phyloP scores from a whole-genome alignment of 2,888 invertebrate genomes.

The Colostygia pectinataria region DNA sequence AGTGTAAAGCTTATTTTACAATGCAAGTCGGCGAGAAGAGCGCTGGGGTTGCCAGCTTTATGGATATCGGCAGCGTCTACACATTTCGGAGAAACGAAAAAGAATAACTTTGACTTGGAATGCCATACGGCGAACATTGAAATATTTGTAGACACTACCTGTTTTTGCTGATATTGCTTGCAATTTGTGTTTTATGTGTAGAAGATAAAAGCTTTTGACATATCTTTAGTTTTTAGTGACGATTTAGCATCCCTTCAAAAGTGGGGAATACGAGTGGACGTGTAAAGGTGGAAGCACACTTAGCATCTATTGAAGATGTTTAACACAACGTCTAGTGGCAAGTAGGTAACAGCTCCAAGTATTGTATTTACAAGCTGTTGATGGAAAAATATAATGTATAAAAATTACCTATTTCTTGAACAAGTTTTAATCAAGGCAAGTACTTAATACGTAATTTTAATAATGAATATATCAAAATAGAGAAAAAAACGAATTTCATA shows the following conservation, averaged over 20 bases:
- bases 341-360: no score
- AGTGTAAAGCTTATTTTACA: constrained; percentile 1
- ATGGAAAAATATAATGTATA: no score
- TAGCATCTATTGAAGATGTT: no score
- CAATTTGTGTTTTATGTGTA: constrained; percentile 17
- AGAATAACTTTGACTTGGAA: constrained; percentile 45
- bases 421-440: no score
- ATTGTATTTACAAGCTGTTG: no score
- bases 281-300: neutral
- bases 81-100: constrained; percentile 55
- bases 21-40: neutral
- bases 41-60: constrained; percentile 48
- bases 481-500: no score
- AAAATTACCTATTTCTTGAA: no score
- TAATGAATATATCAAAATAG: no score
- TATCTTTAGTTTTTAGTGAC: constrained; percentile 4
- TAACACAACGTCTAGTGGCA: no score
- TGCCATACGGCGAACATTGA: constrained; percentile 36
- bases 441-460: no score
- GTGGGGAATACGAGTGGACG: neutral
- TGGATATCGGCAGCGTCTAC: constrained; percentile 73
- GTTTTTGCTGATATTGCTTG: constrained; percentile 19
- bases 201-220: constrained; percentile 5
- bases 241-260: neutral
- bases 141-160: constrained; percentile 42